Conservation (phyloP, 2,888 invertebrate species). For the Orthonychiurus folsomi region DNA sequence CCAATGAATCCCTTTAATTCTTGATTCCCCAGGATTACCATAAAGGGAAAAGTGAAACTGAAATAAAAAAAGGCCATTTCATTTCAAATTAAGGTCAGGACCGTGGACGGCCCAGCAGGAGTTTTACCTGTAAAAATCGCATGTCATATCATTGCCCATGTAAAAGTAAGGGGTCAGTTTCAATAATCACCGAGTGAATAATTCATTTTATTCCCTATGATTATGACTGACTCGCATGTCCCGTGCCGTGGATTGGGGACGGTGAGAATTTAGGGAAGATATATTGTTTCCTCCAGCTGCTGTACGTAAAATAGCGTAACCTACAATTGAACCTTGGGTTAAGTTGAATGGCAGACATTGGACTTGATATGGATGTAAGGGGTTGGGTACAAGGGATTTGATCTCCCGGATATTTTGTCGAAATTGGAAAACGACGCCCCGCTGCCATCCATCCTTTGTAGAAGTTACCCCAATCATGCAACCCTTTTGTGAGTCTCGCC, state of each 20-base stretch:
- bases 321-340: too few species aligned
- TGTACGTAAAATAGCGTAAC: too few species aligned
- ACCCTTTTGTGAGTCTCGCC: too few species aligned
- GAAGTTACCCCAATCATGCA: not conserved
- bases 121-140: too few species aligned
- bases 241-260: not conserved
- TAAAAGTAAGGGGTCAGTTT: not conserved
- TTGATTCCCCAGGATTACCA: not conserved
- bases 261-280: constrained; percentile 1
- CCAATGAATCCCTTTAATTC: not conserved
- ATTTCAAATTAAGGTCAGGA: too few species aligned
- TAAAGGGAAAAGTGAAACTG: not conserved
- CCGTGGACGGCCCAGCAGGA: too few species aligned
- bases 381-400: not conserved
- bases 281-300: not conserved
- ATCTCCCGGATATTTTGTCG: not conserved
- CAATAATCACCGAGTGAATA: not conserved
- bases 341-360: too few species aligned
- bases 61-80: too few species aligned
- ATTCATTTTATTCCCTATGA: not conserved
- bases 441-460: not conserved
- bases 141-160: too few species aligned
- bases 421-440: not conserved
- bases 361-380: not conserved
- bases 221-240: not conserved